These are phyloP conservation scores for Helicorthomorpha holstii DNA, from an alignment of 1,140 invertebrate species.

Conservation along the genomic window DNA sequence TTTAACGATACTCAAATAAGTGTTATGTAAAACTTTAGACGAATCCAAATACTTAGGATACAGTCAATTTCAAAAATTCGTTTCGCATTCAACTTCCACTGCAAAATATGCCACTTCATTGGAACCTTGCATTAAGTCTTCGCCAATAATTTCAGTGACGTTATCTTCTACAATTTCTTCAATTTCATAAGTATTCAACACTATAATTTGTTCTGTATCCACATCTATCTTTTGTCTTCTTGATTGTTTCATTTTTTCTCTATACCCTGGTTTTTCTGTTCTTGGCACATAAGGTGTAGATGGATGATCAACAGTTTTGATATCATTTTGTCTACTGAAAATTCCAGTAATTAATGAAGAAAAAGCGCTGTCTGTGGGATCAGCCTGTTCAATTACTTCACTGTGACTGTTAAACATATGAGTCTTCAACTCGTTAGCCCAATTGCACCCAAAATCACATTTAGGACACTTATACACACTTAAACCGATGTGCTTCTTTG, in stretches of 20 bases:
- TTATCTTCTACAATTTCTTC: background rate
- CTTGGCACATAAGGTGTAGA: background rate
- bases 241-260: no score
- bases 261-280: no score
- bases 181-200: background rate
- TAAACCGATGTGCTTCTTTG: slow-evolving; percentile 53
- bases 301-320: background rate
- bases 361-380: slow-evolving; percentile 23
- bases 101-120: no score
- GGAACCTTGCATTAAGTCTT: no score
- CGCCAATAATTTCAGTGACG: no score
- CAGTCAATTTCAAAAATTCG: no score
- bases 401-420: slow-evolving; percentile 42
- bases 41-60: no score
- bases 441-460: slow-evolving; percentile 44
- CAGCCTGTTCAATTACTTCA: slow-evolving; percentile 20
- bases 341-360: slow-evolving; percentile 16
- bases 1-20: no score
- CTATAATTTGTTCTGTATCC: no score
- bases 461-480: slow-evolving; percentile 54
- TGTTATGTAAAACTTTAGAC: no score
- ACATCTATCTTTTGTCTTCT: no score
- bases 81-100: no score
- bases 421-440: slow-evolving; percentile 41
- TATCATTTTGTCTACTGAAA: slow-evolving; percentile 28